A percentile compares a stretch with the other conserved stretches of the same genome.
Evolutionary conservation across 2,797 vertebrate species (phyloP).

Genomic region (Tapirus indicus): DNA sequence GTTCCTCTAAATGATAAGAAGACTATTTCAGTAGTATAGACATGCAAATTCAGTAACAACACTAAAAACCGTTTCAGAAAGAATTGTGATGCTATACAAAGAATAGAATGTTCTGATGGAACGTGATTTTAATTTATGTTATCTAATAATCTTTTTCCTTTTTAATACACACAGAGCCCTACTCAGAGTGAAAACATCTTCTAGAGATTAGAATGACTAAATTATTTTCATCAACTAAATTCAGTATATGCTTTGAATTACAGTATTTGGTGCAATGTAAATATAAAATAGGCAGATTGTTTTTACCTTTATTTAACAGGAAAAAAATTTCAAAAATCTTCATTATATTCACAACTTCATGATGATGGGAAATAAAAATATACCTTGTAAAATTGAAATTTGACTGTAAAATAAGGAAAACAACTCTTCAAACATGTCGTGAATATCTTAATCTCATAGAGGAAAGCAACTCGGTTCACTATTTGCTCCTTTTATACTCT

Average conservation of each 20-base stretch:
- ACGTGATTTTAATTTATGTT: conserved; percentile 50
- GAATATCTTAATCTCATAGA: neutral
- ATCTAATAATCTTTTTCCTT: neutral
- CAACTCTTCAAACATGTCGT: neutral
- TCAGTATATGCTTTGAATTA: neutral
- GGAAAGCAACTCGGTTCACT: neutral
- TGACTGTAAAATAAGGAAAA: neutral
- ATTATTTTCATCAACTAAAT: conserved; percentile 29
- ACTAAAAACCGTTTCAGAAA: neutral
- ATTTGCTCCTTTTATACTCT: neutral
- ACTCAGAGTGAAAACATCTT: neutral
- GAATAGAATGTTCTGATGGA: neutral
- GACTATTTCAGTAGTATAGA: neutral
- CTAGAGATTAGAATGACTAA: conserved; percentile 44
- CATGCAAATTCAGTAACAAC: neutral
- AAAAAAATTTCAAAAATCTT: neutral
- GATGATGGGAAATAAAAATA: neutral
- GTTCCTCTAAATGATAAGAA: neutral
- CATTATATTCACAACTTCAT: neutral
- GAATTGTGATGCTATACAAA: neutral
- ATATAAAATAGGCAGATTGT: neutral
- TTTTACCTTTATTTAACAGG: neutral
- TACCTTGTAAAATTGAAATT: neutral
- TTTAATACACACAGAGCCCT: neutral
- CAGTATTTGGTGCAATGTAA: neutral